Evolutionary conservation across 2,113 vertebrate genomes (phyloP).

Genomic region (Xiphophorus hellerii): DNA sequence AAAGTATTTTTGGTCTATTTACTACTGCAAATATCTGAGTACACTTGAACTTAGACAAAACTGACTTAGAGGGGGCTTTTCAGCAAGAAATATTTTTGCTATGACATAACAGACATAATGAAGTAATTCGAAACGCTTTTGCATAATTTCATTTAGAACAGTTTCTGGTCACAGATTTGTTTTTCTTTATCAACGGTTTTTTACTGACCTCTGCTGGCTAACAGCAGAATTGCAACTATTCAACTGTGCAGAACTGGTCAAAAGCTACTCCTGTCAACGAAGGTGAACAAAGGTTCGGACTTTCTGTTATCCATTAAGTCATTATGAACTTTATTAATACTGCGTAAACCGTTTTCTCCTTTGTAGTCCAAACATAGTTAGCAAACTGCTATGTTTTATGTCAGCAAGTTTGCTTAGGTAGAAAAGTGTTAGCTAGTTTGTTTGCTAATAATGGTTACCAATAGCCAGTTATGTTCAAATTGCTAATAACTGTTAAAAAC

Average conservation of each 20-base stretch:
- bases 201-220: slow-evolving; percentile 37
- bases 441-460: not conserved
- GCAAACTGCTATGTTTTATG: slow-evolving; percentile 14
- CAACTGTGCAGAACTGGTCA: not conserved
- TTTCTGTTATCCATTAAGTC: not conserved
- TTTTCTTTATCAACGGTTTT: not conserved
- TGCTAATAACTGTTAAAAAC: too few species aligned
- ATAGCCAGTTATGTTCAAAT: not conserved
- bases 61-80: too few species aligned
- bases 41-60: too few species aligned
- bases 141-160: too few species aligned
- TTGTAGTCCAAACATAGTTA: not conserved
- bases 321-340: not conserved
- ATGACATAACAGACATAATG: too few species aligned
- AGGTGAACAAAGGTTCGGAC: not conserved
- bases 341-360: not conserved
- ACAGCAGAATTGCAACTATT: not conserved
- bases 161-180: not conserved
- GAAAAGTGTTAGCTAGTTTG: not conserved
- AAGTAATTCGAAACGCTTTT: too few species aligned
- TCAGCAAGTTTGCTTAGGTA: not conserved
- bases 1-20: too few species aligned
- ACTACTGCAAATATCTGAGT: too few species aligned
- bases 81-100: too few species aligned
- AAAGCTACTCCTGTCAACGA: slow-evolving; percentile 14